Percentiles rank a stretch among this genome's conserved stretches.
phyloP scores from a whole-genome alignment of 2,888 invertebrate genomes.

The Rhyacophila evoluta region DNA sequence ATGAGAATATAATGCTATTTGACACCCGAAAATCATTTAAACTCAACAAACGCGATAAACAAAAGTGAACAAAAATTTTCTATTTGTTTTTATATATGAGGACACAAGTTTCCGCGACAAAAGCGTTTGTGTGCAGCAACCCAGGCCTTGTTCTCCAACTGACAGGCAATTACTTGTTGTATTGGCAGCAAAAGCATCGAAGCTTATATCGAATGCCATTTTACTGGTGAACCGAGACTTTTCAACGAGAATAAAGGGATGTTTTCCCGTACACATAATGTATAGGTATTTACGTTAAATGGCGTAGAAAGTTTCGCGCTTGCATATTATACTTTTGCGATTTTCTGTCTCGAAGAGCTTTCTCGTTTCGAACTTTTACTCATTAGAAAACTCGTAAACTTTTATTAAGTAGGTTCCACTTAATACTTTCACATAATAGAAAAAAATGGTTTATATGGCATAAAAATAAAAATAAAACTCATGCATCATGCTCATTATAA shows the following conservation, averaged over 20 bases:
- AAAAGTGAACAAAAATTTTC: neutral
- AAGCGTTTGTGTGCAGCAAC: slow-evolving; percentile 11
- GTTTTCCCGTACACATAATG: neutral
- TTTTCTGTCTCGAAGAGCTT: neutral
- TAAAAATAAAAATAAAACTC: too few species aligned
- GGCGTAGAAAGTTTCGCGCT: neutral
- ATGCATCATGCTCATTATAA: too few species aligned
- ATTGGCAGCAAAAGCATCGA: slow-evolving; percentile 1
- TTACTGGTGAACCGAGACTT: slow-evolving; percentile 22
- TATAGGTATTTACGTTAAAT: neutral
- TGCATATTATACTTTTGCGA: slow-evolving; percentile 5
- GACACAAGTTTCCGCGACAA: slow-evolving; percentile 8
- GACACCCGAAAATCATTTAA: neutral
- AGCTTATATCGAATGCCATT: slow-evolving; percentile 19
- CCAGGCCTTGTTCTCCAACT: neutral
- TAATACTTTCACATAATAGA: too few species aligned
- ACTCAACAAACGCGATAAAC: neutral
- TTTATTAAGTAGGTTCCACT: too few species aligned
- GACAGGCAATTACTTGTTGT: slow-evolving; percentile 24
- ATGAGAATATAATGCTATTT: neutral
- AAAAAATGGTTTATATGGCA: too few species aligned
- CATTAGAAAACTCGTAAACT: neutral
- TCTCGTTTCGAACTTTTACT: neutral
- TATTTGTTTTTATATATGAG: neutral
- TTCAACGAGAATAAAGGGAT: slow-evolving; percentile 14